Evolutionary conservation across 2,888 invertebrate genomes (phyloP), one percentile per base, ranked within the genome.

Genomic region (Drosophila nr. medialis): DNA sequence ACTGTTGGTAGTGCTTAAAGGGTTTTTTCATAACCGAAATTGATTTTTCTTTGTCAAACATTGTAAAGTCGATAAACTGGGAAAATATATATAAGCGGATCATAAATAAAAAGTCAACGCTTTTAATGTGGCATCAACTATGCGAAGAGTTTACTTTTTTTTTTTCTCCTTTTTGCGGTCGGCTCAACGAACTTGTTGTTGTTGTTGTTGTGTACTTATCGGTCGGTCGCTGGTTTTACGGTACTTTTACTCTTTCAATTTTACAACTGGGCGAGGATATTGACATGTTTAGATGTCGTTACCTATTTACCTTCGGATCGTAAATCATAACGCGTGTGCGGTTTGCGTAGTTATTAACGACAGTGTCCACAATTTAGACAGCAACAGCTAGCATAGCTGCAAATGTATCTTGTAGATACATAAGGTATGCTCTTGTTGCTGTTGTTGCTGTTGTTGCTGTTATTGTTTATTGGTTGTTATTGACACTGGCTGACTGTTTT

Each of bases 221-320:
- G 72, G 55, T 72, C 56, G 80, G 69, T 77, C 72, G 83, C 51
- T 60, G 63, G 72, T 66, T 84, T 86, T 90, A 86, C 68, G 85
- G 90, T 83, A 86, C 89, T 83, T 86, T 90, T 88, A 86, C 85
- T 86, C 85, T 90, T 88, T 90, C 74, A 77, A 86, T 69, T 88
- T 86, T 83, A 86, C 89, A 86, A 90, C 85, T 64, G 75, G 80
- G 70, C 76, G 85, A 87, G 86, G 80, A 85, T 90, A 85, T 83
- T 86, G 85, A 90, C 85, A 86, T 86, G 86, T 86, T 86, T 90
- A 88, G 90, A 88, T 90, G 85, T 86, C 85, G 85, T 88, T 86
- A 90, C 78, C 83, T 86, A 86, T 90, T 88, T 90, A 90, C 90
- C 83, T 80, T 66, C 55, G 53, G 74, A 79, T 90, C 89, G 75